These are phyloP conservation scores for Baryphthengus martii DNA, from an alignment of 2,113 vertebrate species.

Conservation along the genomic window DNA sequence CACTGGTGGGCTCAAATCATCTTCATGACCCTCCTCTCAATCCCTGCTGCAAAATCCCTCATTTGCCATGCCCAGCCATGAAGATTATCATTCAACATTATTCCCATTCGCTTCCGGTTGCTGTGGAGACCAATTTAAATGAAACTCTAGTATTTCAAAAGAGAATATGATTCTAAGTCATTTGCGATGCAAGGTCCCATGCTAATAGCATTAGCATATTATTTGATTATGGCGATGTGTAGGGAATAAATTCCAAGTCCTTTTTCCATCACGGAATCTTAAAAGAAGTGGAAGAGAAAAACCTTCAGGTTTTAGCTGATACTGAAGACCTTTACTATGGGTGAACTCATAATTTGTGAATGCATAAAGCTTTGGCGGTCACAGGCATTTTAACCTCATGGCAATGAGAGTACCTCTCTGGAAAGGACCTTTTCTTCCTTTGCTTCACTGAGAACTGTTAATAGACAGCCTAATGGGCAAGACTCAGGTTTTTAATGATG, in stretches of 20 bases:
- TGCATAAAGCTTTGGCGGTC: background rate
- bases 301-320: background rate
- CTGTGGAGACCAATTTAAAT: conserved; percentile 62
- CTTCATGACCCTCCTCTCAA: background rate
- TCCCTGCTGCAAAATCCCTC: background rate
- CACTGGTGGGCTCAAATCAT: background rate
- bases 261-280: conserved; percentile 2
- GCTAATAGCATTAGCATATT: conserved; percentile 59
- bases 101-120: conserved; percentile 30
- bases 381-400: background rate
- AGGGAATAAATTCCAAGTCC: conserved; percentile 44
- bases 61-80: accelerated
- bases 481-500: background rate
- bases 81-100: background rate
- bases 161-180: conserved; percentile 45
- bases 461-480: conserved; percentile 5
- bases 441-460: background rate
- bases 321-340: background rate
- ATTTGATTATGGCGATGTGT: conserved; percentile 14
- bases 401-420: background rate
- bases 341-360: background rate
- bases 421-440: background rate
- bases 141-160: conserved; percentile 57
- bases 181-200: conserved; percentile 40
- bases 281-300: conserved; percentile 24